These are phyloP conservation scores for Taphrorychus bicolor DNA, from an alignment of 2,888 invertebrate species.

Conservation along the genomic window DNA sequence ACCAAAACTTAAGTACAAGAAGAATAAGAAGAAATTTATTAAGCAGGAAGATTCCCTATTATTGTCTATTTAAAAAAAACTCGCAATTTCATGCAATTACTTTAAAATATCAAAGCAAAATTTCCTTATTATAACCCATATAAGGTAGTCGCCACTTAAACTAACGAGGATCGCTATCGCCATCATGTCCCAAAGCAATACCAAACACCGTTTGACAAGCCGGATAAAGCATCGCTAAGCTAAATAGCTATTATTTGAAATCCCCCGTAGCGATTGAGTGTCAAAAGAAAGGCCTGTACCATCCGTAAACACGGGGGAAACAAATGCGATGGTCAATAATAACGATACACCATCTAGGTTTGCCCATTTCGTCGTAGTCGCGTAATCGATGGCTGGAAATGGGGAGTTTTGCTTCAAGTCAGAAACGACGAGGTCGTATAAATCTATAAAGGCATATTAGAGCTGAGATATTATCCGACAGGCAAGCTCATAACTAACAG, in stretches of 20 bases:
- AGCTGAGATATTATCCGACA: background rate
- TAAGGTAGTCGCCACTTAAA: slow-evolving; percentile 12
- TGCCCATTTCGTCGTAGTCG: background rate
- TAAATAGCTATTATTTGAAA: slow-evolving; percentile 26
- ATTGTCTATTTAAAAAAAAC: background rate
- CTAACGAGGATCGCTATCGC: slow-evolving; percentile 15
- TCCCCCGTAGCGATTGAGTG: slow-evolving; percentile 26
- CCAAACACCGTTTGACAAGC: slow-evolving; percentile 17
- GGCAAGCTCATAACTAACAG: background rate
- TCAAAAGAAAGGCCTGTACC: slow-evolving; percentile 21
- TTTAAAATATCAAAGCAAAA: background rate
- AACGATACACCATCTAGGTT: slow-evolving; percentile 10
- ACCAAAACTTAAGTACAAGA: too few relatives aligned
- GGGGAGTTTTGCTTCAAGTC: background rate
- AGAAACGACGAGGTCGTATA: background rate
- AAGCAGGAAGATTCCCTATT: background rate
- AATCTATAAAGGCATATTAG: background rate
- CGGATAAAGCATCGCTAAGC: slow-evolving; percentile 21
- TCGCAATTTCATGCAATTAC: background rate
- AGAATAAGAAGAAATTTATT: too few relatives aligned
- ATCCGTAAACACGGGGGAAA: slow-evolving; percentile 30
- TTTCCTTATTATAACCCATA: background rate
- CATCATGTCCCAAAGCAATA: slow-evolving; percentile 10
- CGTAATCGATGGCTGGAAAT: background rate
- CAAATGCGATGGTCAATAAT: slow-evolving; percentile 28